A percentile compares a stretch with the other conserved stretches of the same genome.
phyloP scores from a whole-genome alignment of 2,113 vertebrate genomes.

The Misgurnus anguillicaudatus region DNA sequence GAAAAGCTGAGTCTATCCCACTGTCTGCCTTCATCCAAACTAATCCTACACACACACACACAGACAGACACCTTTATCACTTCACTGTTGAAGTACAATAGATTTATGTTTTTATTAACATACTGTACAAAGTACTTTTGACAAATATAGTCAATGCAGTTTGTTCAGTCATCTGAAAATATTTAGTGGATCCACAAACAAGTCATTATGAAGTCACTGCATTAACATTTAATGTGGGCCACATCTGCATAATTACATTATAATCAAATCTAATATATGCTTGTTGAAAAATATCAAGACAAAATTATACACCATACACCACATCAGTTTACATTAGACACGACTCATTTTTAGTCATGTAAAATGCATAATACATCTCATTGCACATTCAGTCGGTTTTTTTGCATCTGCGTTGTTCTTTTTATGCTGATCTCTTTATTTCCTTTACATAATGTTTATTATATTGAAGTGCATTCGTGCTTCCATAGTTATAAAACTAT shows the following conservation, averaged over 20 bases:
- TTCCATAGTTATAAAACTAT: not conserved
- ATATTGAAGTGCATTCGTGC: not conserved
- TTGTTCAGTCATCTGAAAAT: conserved; percentile 34
- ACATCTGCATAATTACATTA: conserved; percentile 40
- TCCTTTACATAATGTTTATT: too few species aligned
- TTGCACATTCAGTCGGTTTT: conserved; percentile 11
- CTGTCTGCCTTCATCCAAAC: conserved; percentile 91
- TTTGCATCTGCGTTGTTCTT: conserved; percentile 18
- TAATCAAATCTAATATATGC: conserved; percentile 35
- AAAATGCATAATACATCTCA: conserved; percentile 23
- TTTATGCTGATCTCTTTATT: not conserved
- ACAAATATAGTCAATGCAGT: conserved; percentile 19
- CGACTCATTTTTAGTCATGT: conserved; percentile 35
- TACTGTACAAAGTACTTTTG: conserved; percentile 12
- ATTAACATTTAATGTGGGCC: conserved; percentile 18
- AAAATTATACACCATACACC: conserved; percentile 34
- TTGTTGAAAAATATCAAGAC: conserved; percentile 27
- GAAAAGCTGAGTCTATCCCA: conserved; percentile 94
- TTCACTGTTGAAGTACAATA: not conserved
- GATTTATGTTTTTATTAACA: not conserved
- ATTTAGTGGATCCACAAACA: conserved; percentile 23
- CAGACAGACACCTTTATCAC: conserved; percentile 35
- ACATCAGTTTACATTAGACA: conserved; percentile 9
- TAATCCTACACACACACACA: conserved; percentile 79
- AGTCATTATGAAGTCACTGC: conserved; percentile 13